Evolutionary conservation across 2,888 invertebrate genomes (phyloP).

Genomic region (Anticlea derivata): DNA sequence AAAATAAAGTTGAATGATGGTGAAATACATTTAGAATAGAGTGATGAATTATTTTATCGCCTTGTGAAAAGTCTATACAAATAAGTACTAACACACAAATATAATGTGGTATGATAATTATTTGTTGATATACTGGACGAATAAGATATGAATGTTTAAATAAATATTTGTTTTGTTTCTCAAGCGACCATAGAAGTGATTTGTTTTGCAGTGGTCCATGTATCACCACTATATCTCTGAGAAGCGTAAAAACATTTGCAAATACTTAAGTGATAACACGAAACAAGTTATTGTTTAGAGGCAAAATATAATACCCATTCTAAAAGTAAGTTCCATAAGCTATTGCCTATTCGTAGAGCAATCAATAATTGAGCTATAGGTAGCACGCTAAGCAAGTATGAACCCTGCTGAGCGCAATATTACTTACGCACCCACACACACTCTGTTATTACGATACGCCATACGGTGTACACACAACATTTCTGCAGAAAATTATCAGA

Average conservation of each 20-base stretch:
- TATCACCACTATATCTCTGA: constrained; percentile 3
- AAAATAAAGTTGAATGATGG: too few species aligned
- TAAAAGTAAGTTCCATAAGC: too few species aligned
- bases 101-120: too few species aligned
- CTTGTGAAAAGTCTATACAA: too few species aligned
- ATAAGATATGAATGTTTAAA: background rate
- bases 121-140: too few species aligned
- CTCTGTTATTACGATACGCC: too few species aligned
- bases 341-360: background rate
- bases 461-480: too few species aligned
- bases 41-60: too few species aligned
- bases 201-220: constrained; percentile 9
- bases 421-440: background rate
- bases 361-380: background rate
- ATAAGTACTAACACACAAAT: too few species aligned
- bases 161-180: constrained; percentile 3
- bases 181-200: constrained; percentile 1
- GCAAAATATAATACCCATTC: background rate
- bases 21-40: too few species aligned
- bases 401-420: background rate
- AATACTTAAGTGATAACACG: background rate
- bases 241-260: background rate
- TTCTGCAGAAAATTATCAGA: too few species aligned
- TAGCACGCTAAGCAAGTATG: background rate
- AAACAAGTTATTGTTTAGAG: background rate